Conservation (phyloP, 2,888 invertebrate species). For the Dynastes hyllus region DNA sequence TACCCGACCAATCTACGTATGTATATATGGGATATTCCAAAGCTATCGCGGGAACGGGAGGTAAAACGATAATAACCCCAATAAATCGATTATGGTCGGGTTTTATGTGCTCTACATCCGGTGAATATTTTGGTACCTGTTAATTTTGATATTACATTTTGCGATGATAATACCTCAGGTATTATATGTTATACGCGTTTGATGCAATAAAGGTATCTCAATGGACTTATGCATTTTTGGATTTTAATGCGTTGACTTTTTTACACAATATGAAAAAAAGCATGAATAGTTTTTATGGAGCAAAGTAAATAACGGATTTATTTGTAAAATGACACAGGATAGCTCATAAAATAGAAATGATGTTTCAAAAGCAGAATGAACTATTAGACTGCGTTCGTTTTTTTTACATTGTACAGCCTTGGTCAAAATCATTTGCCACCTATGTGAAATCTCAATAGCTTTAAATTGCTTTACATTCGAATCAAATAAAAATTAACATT, state of each 20-base stretch:
- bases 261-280: too few species aligned
- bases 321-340: too few species aligned
- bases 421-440: too few species aligned
- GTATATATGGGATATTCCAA: neutral
- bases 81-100: constrained; percentile 13
- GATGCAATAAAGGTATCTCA: neutral
- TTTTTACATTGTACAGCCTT: too few species aligned
- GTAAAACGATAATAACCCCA: neutral
- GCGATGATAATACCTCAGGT: neutral
- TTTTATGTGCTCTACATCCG: constrained; percentile 8
- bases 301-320: too few species aligned
- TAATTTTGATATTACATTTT: constrained; percentile 3
- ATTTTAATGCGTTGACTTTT: neutral
- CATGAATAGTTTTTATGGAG: too few species aligned
- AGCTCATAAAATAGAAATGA: too few species aligned
- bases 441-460: too few species aligned
- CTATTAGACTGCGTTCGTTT: too few species aligned
- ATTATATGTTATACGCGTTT: neutral
- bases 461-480: too few species aligned
- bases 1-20: neutral
- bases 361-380: too few species aligned
- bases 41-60: neutral
- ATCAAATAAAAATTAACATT: too few species aligned
- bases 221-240: neutral
- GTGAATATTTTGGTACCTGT: neutral